Percentiles rank a stretch among this genome's conserved stretches.
phyloP scores from a whole-genome alignment of 2,797 vertebrate species.

The Leuciscus waleckii region DNA sequence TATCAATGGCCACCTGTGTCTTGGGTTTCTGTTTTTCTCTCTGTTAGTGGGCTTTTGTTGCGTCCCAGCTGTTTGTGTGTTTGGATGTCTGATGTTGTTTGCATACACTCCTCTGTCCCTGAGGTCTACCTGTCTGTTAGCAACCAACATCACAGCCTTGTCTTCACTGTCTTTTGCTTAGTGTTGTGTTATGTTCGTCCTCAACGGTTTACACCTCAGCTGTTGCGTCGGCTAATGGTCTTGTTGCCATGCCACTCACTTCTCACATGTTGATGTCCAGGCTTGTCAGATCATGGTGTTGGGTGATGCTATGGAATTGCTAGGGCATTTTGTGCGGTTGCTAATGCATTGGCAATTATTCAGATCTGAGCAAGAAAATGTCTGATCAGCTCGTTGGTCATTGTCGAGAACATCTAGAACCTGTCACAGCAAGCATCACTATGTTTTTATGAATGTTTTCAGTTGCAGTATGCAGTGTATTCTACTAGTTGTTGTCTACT shows the following conservation, averaged over 20 bases:
- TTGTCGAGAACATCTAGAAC: too few relatives aligned
- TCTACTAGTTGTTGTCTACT: background rate
- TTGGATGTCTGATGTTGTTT: conserved; percentile 37
- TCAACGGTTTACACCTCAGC: conserved; percentile 13
- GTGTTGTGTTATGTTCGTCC: background rate
- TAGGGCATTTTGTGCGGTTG: background rate
- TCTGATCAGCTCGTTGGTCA: too few relatives aligned
- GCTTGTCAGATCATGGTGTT: conserved; percentile 2
- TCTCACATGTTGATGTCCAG: background rate
- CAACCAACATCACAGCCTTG: conserved; percentile 8
- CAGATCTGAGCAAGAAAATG: background rate
- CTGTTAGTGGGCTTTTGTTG: conserved; percentile 28
- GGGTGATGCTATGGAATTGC: background rate
- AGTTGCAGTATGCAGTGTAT: background rate
- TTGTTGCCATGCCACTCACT: conserved; percentile 21
- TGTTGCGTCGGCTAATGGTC: background rate
- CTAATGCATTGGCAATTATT: background rate
- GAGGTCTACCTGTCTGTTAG: conserved; percentile 47
- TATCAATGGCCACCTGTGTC: conserved; percentile 40
- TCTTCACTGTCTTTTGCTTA: conserved; percentile 14
- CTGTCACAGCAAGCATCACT: background rate
- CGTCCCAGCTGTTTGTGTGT: conserved; percentile 33
- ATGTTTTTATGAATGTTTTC: conserved; percentile 4
- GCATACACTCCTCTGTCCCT: conserved; percentile 22
- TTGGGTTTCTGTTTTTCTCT: conserved; percentile 31